Conservation (phyloP, 2,797 vertebrate species). For the Margarornis squamiger region DNA sequence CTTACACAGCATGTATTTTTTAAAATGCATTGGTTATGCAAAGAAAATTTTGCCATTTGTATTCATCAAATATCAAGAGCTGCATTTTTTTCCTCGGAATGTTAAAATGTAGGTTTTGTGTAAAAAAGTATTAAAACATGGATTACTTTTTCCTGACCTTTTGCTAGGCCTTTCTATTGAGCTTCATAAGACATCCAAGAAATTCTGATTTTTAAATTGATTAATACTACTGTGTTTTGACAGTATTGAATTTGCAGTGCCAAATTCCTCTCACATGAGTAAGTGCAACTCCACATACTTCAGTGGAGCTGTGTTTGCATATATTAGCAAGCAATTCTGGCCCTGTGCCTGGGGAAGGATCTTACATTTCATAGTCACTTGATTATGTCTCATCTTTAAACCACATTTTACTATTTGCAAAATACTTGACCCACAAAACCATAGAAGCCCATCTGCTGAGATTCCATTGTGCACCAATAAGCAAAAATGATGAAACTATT, state of each 20-base stretch:
- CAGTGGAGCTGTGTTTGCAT: neutral
- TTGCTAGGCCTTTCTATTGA: neutral
- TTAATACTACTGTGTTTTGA: neutral
- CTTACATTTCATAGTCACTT: conserved; percentile 65
- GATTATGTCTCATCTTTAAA: conserved; percentile 62
- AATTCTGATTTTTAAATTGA: neutral
- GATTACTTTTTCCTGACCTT: neutral
- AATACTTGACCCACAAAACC: conserved; percentile 52
- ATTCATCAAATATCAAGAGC: neutral
- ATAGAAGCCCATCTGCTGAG: neutral
- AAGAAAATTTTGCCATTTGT: neutral
- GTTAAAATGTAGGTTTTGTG: neutral
- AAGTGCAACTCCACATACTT: neutral
- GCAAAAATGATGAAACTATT: neutral
- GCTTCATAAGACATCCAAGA: neutral
- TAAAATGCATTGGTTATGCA: neutral
- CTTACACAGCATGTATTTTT: neutral
- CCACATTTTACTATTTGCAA: conserved; percentile 55
- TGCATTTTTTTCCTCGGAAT: neutral
- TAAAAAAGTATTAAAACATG: neutral
- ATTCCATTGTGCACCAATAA: neutral
- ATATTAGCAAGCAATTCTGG: conserved; percentile 16
- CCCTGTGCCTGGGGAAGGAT: conserved; percentile 16
- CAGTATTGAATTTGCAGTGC: neutral
- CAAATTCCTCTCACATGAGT: neutral